Conservation (phyloP, 1,140 invertebrate species). For the Cepaea nemoralis region DNA sequence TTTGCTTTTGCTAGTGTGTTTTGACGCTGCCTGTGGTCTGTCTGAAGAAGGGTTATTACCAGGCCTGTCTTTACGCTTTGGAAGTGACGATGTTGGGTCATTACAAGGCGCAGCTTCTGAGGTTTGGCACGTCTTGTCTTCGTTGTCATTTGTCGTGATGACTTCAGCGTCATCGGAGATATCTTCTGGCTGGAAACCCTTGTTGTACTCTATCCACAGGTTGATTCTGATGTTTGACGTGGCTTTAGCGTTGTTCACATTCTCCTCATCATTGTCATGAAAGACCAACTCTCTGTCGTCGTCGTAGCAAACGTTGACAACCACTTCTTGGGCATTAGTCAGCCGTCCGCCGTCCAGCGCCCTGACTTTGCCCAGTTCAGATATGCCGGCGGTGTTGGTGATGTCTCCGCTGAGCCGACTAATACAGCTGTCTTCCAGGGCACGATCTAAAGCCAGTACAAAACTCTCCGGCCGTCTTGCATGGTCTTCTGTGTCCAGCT, state of each 20-base stretch:
- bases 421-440: constrained; percentile 15
- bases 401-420: constrained; percentile 32
- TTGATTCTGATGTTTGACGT: constrained; percentile 31
- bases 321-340: constrained; percentile 37
- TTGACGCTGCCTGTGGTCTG: not conserved
- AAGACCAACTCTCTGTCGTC: constrained; percentile 37
- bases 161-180: not conserved
- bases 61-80: not conserved
- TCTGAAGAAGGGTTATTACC: not conserved
- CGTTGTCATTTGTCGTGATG: not conserved
- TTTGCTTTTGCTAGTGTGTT: not conserved
- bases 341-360: constrained; percentile 30
- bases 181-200: constrained; percentile 13
- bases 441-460: constrained; percentile 29
- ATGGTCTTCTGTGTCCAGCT: not conserved
- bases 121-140: not conserved
- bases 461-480: not conserved
- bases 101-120: not conserved
- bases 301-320: constrained; percentile 37
- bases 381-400: not conserved
- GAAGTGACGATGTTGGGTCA: not conserved
- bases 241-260: constrained; percentile 14
- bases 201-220: constrained; percentile 37
- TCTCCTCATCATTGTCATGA: constrained; percentile 38
- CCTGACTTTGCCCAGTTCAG: constrained; percentile 15